Evolutionary conservation across 2,113 vertebrate genomes (phyloP), one percentile per base, ranked within the genome.

Genomic region (Diphyllodes magnificus): DNA sequence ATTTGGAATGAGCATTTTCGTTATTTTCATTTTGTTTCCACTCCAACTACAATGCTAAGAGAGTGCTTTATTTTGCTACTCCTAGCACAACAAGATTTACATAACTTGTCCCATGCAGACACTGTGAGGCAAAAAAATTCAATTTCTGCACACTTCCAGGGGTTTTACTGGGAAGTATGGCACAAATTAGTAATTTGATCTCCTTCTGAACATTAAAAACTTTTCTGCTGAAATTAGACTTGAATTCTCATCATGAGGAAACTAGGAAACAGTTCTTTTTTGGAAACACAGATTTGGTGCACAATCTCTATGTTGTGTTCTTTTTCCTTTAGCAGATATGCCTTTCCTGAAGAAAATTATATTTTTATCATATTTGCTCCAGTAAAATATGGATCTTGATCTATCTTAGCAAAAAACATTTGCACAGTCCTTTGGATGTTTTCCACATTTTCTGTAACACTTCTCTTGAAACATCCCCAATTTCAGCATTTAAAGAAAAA

Each of bases 1-100:
- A 98, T 98, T 98, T 97, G 98, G 98, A 98, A 97, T 90, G 78
- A 98, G 97, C 97, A 98, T 97, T 98, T 95, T 73, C 33, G 31
- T 15, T 82, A 37, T 77, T 92, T 77, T 47, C 1, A 30, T 92
- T 84, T 60, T 82, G 31, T 82, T 96, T 92, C n/a, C 28, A 65
- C 64, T 83, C 28, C 28, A 66, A 14, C 10, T 56, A 33, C 50
- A 73, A 45, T 12, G 56, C 15, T 51, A 69, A 49, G 44, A 88
- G 16, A 11, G 12, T 20, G 35, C 17, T 89, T 81, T 25, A 25
- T 61, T 86, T 69, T 63, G 25, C 40, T 60, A 5, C 40, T 51
- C n/a, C 18, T 51, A 87, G 40, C 18, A 65, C 30, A 61, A 30
- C 1, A 2, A 9, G 10, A 75, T n/a, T 60, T 60, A 44, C 18